phyloP scores from a whole-genome alignment of 2,888 invertebrate genomes.

The Drosophila sordidula region DNA sequence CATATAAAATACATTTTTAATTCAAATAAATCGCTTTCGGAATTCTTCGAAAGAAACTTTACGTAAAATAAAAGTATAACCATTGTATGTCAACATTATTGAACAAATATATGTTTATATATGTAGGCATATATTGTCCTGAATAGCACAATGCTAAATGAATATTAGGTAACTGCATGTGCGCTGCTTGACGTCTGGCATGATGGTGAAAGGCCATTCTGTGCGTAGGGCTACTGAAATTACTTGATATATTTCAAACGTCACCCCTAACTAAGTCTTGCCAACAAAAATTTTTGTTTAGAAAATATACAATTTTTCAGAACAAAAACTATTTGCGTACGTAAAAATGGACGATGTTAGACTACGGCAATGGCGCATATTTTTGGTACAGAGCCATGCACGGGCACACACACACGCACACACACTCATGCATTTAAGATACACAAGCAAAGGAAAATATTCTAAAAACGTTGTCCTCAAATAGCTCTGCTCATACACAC shows the following conservation, averaged over 20 bases:
- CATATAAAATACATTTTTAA: conserved; percentile 12
- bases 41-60: conserved; percentile 8
- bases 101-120: conserved; percentile 4
- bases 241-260: conserved; percentile 68
- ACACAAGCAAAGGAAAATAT: conserved; percentile 50
- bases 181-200: conserved; percentile 33
- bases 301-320: conserved; percentile 68
- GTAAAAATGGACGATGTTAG: conserved; percentile 67
- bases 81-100: conserved; percentile 14
- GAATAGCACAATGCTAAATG: conserved; percentile 23
- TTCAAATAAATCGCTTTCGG: conserved; percentile 7
- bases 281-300: conserved; percentile 55
- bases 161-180: conserved; percentile 45
- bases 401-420: conserved; percentile 40
- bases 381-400: conserved; percentile 68
- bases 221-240: conserved; percentile 60
- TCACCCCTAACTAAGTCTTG: conserved; percentile 66
- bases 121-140: conserved; percentile 24
- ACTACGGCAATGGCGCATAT: conserved; percentile 67
- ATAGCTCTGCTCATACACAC: conserved; percentile 57
- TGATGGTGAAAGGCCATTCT: conserved; percentile 49
- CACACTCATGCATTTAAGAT: conserved; percentile 9
- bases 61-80: conserved; percentile 6
- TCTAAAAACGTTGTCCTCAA: conserved; percentile 65
- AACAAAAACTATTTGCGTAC: conserved; percentile 73